phyloP scores from a whole-genome alignment of 2,888 invertebrate genomes.

The Drosophila leonis region DNA sequence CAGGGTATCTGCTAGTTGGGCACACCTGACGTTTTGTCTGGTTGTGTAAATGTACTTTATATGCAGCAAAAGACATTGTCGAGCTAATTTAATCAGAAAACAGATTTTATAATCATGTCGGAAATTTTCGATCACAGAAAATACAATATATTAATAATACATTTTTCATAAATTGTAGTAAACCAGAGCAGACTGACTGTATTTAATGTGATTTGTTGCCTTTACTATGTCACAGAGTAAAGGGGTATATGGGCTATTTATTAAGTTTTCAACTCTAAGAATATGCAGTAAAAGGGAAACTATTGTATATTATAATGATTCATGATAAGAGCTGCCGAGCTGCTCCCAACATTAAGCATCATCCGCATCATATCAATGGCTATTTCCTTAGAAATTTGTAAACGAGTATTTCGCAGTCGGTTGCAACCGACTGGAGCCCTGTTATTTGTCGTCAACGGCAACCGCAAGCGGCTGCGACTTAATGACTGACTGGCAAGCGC shows the following conservation, averaged over 20 bases:
- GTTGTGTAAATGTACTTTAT: background rate
- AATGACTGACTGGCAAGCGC: constrained; percentile 61
- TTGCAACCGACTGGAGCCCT: constrained; percentile 3
- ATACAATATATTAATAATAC: background rate
- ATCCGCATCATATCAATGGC: background rate
- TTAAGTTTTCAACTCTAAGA: background rate
- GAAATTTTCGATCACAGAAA: background rate
- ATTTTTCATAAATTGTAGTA: background rate
- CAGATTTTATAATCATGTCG: background rate
- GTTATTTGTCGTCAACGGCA: constrained; percentile 11
- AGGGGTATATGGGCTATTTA: background rate
- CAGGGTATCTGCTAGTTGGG: background rate
- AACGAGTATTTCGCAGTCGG: constrained; percentile 5
- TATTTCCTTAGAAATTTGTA: background rate
- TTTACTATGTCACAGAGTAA: background rate
- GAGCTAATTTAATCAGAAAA: background rate
- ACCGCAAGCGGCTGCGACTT: constrained; percentile 39
- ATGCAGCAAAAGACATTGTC: background rate
- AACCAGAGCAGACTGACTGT: background rate
- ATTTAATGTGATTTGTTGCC: background rate
- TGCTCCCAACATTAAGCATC: background rate
- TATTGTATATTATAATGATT: too few relatives aligned
- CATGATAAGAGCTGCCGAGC: background rate
- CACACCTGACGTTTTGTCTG: background rate
- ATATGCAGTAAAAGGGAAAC: background rate